Evolutionary conservation across 2,113 vertebrate species (phyloP), one percentile per base, ranked within the genome.

Genomic region (Cyphomyrus plagiostoma): DNA sequence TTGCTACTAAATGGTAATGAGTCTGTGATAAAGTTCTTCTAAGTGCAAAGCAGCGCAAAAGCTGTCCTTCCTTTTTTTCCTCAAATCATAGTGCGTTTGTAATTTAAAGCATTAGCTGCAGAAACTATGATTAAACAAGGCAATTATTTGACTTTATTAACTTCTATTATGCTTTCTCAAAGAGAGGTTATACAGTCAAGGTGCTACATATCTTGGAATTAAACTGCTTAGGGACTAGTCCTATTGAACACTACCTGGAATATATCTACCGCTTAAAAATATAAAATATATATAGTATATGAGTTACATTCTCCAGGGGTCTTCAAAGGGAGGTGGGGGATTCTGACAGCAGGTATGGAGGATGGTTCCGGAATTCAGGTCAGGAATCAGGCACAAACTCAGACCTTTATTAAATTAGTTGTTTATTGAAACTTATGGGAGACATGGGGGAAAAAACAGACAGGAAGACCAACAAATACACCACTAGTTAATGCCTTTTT

Each of bases 41-140:
- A n/a, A 66, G 50, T 84, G 52, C 21, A 84, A 30, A 49, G 13
- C 45, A 45, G 66, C 19, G 1, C 30, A 53, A 21, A 56, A 84
- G 42, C 77, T 84, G 56, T 62, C 42, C 77, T 89, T 56, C 26
- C 58, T 89, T 85, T 84, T 85, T 85, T 35, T 85, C 11, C 11
- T 21, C 21, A 50, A 85, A 42, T 17, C 53, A 30, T 15, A 58
- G 9, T 85, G n/a, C 30, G 19, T 46, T 48, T 88, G 42, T 48
- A 88, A 45, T 88, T 88, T 74, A 45, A 88, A 74, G 74, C 15
- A 30, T 74, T 88, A 70, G 39, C 19, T 26, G 42, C 48, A 30
- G 84, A 86, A 26, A 50, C n/a, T 35, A 82, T 86, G 35, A 45
- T 42, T 62, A 23, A 15, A 21, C 15, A 45, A 42, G 35, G 3